Base-by-base conservation (phyloP, 2,113 vertebrate species). In the Aptenodytes forsteri region DNA sequence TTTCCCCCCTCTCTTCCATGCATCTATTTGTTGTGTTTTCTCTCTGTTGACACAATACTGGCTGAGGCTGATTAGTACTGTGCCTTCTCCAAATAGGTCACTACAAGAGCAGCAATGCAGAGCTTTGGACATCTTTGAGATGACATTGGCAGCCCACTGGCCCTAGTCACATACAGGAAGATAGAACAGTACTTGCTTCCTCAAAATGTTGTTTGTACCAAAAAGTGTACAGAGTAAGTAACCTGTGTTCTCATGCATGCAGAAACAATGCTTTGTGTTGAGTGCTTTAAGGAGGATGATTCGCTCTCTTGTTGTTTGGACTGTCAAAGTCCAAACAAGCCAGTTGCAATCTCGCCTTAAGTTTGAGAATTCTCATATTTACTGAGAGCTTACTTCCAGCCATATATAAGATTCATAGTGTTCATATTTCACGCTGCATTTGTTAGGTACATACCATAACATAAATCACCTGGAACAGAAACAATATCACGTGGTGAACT, bases 401-500 rank as follows among this genome's bases (percentile, higher is more conserved):
- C 16, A 2, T 66, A 30, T 22, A 11, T 29, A 80, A 54, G 55
- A 81, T 73, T 90, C 83, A 66, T 7, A 42, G 69, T 6, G 61
- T 83, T 95, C 90, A 65, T 79, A 87, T 81, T 92, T 94, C 67
- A 83, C 8, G 16, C 55, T 83, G 58, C 20, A 86, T 92, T 96
- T 93, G 86, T 73, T 91, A 95, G 76, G 86, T 92, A 61, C 72
- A 67, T 89, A 52, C 81, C 52, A 66, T 66, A 61, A 19, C 22
- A 89, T 92, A 93, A 96, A 89, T 96, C 89, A 91, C 72, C 83
- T 91, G 80, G 83, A 95, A 87, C 52, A 95, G 77, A 92, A 95
- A 93, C 72, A 87, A 78, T 79, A 79, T 61, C 61, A 72, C 2
- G 15, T 91, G 65, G 50, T 78, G 69, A 77, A 64, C 46, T 32